Evolutionary conservation across 1,140 invertebrate genomes (phyloP).

Genomic region (Leptoteleia sp.): DNA sequence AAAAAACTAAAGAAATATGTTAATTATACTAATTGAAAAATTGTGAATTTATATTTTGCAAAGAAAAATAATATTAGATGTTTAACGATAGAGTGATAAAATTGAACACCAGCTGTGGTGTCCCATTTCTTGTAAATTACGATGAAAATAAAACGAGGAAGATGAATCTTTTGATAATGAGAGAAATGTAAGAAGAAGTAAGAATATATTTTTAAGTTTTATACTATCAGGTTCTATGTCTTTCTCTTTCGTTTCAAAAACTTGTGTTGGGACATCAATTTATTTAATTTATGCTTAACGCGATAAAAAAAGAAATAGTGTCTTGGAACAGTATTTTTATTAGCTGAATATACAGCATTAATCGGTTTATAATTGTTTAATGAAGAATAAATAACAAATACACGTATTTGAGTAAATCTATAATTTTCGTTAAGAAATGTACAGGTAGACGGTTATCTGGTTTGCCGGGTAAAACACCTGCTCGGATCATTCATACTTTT

Average conservation of each 20-base stretch:
- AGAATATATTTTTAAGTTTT: constrained; percentile 2
- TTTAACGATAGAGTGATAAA: constrained; percentile 41
- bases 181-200: constrained; percentile 42
- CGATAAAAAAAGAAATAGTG: too few relatives aligned
- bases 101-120: constrained; percentile 45
- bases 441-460: too few relatives aligned
- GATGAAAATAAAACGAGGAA: constrained; percentile 39
- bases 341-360: too few relatives aligned
- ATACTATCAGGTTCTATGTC: not conserved
- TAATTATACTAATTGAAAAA: too few relatives aligned
- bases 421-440: too few relatives aligned
- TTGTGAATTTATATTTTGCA: constrained; percentile 21
- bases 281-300: constrained; percentile 3
- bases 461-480: constrained; percentile 47
- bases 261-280: not conserved
- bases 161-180: constrained; percentile 40
- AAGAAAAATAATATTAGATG: constrained; percentile 6
- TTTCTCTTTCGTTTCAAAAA: constrained; percentile 26
- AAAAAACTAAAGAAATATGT: too few relatives aligned
- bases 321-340: not conserved
- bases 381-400: constrained; percentile 18
- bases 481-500: constrained; percentile 47
- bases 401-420: too few relatives aligned
- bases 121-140: constrained; percentile 50
- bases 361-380: too few relatives aligned